phyloP scores from a whole-genome alignment of 2,797 vertebrate genomes.

The Australoheros facetus region DNA sequence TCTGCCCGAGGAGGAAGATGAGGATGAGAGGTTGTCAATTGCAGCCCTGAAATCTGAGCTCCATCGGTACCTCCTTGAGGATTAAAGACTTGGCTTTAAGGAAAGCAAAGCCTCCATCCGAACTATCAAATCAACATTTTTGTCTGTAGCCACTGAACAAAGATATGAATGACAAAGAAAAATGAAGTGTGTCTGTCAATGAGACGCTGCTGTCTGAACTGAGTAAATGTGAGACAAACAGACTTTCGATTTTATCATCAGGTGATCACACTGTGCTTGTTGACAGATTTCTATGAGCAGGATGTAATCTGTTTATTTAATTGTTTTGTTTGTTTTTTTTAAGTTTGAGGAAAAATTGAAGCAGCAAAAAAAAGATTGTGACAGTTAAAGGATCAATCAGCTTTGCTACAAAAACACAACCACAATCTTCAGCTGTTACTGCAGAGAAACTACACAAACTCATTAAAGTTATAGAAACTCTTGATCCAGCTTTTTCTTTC shows the following conservation, averaged over 20 bases:
- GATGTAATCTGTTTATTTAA: slow-evolving; percentile 29
- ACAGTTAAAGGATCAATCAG: neutral
- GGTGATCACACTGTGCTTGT: neutral
- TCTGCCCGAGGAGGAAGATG: slow-evolving; percentile 71
- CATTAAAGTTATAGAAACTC: neutral
- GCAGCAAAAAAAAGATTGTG: neutral
- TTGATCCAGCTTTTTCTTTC: neutral
- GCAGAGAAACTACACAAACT: neutral
- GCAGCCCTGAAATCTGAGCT: slow-evolving; percentile 81
- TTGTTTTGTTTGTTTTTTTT: neutral
- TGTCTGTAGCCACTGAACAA: slow-evolving; percentile 1
- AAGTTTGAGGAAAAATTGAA: neutral
- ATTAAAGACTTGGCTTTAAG: slow-evolving; percentile 53
- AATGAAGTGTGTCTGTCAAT: neutral
- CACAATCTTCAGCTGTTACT: neutral
- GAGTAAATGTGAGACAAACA: neutral
- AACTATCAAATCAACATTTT: slow-evolving; percentile 1
- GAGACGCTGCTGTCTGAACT: neutral
- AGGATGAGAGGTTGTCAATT: slow-evolving; percentile 78
- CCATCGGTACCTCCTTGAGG: slow-evolving; percentile 78
- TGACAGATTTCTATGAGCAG: neutral
- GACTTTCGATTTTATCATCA: neutral
- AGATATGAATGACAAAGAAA: slow-evolving; percentile 8
- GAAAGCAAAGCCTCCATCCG: neutral
- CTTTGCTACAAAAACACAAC: slow-evolving; percentile 12